Base-by-base conservation (phyloP, 2,797 vertebrate species). In the Adrianichthys oophorus region DNA sequence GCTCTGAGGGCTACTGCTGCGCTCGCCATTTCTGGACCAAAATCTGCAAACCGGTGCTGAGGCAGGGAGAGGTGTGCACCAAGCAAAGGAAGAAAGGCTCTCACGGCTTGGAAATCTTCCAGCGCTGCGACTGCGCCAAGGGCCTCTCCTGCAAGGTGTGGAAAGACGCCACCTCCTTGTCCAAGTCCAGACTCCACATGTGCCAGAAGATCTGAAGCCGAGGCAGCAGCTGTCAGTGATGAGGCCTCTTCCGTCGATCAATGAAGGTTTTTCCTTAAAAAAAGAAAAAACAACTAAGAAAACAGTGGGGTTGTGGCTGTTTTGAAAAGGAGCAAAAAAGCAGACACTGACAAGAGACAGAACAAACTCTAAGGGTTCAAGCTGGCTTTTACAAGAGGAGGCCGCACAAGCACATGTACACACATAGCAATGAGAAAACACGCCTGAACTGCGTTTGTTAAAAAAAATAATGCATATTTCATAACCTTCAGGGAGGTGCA, bases 21-120 rank as follows among this genome's bases (percentile, higher is more conserved):
- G 97, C 97, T 70, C 97, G 97, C 37, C 97, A 99, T 82, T 99
- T 99, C 93, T 99, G 97, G 97, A 97, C 95, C 87, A 99, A 99
- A 92, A 99, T 99, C 89, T 99, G 96, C 91, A 99, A 99, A 71
- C 97, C 97, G 7, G 96, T 99, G 68, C 92, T 99, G 74, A 93
- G 92, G 71, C 96, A 95, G 82, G 95, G 95, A 0, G 97, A 98
- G 70, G 96, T 99, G 54, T 99, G 97, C 87, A 98, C 96, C 72
- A 97, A 96, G 68, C 95, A 98, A 70, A 94, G 95, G 79, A 97
- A 96, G 92, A 99, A 99, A 84, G 97, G 96, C n/a, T 92, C 96
- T 15, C 97, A 97, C 0, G 92, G 94, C 84, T 86, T 99, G 82
- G 97, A 99, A 83, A 96, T 99, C 81, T 99, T 99, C 92, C 96